Evolutionary conservation across 2,113 vertebrate genomes (phyloP), one percentile per base, ranked within the genome.

Genomic region (Cynoglossus semilaevis): DNA sequence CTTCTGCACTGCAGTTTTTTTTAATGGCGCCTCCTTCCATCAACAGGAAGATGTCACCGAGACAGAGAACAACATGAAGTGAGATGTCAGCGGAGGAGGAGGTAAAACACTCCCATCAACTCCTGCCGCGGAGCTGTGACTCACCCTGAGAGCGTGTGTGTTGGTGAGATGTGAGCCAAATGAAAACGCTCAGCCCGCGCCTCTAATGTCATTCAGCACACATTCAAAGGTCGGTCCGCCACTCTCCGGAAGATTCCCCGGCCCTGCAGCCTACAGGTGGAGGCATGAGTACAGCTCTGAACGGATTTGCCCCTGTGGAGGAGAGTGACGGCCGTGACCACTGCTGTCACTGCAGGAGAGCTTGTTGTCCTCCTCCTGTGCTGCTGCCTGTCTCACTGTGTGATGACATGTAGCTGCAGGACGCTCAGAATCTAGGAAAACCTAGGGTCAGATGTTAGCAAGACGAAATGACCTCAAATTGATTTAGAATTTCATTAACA

Each of bases 291-390:
- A 15, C 29, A 48, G 52, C 47, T 65, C 63, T 37, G 56, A 65
- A 72, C 49, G 57, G 74, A 83, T 67, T 61, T 14, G 1, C 53
- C 52, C 71, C 65, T 34, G 59, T 35, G 63, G 76, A 49, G 63
- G 58, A 17, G 5, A 56, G 74, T 37, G 40, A 55, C 59, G 36
- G 67, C 56, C 52, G 5, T 9, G 12, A 38, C 36, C 63, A 5
- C 56, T 13, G 2, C 35, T 15, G 51, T 51, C 73, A 51, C 76
- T 42, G 67, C 73, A 63, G 70, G 67, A 35, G 51, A 43, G 45
- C 70, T 52, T 5, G 61, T 63, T 22, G 35, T 55, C 17, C 44
- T 6, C 1, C 52, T 61, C 51, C 72, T 55, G 60, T 19, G 38
- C 38, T 41, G 38, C 38, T 13, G 38, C 38, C 14, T 11, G 11